Conservation (phyloP, 2,113 vertebrate genomes). For the Vimba vimba region DNA sequence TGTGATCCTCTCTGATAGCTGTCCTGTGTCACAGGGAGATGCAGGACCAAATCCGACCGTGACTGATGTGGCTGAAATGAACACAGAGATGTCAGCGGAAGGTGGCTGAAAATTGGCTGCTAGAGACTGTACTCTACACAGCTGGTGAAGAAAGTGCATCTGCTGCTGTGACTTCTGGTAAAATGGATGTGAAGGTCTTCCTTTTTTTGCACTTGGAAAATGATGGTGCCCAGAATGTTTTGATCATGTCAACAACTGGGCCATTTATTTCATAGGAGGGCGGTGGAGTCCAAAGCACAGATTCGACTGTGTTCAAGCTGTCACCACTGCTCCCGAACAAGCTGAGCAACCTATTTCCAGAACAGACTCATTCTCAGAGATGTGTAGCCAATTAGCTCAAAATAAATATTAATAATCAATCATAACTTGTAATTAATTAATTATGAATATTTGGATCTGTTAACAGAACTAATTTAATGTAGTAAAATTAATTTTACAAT, state of each 20-base stretch:
- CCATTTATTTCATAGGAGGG: background rate
- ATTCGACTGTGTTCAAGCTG: background rate
- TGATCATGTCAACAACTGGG: conserved; percentile 37
- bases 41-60: conserved; percentile 27
- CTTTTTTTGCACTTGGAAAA: conserved; percentile 36
- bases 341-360: background rate
- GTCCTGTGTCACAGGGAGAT: conserved; percentile 12
- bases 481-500: no score
- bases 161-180: conserved; percentile 7
- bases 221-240: conserved; percentile 26
- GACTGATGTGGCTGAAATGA: conserved; percentile 28
- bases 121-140: conserved; percentile 9
- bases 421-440: no score
- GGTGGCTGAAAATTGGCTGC: conserved; percentile 26
- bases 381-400: no score
- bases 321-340: background rate
- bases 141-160: conserved; percentile 34
- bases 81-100: conserved; percentile 23
- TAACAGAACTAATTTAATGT: no score
- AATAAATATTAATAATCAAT: no score
- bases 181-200: conserved; percentile 35
- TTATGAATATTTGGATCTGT: no score
- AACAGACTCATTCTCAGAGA: background rate
- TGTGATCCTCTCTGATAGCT: background rate
- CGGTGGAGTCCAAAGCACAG: background rate